A percentile compares a stretch with the other conserved stretches of the same genome.
These are phyloP conservation scores for Porites lobata DNA, from an alignment of 92 coral and sea anemone species.

Conservation along the genomic window DNA sequence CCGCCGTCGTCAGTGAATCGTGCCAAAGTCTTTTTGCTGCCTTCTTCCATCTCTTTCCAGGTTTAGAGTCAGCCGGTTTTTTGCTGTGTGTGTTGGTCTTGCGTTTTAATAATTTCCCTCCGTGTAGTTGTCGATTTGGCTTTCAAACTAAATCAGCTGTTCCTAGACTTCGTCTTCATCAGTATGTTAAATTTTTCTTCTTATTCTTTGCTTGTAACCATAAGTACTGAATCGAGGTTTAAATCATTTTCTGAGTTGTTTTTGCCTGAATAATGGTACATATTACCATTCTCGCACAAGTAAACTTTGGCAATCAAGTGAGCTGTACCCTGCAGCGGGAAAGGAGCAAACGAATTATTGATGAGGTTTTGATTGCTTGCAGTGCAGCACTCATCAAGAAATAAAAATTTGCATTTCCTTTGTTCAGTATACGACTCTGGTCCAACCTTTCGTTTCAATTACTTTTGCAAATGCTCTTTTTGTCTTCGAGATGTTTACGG, in stretches of 20 bases:
- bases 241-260: no score
- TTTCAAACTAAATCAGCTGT: no score
- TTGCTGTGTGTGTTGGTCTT: no score
- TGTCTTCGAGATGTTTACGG: background rate
- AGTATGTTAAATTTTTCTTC: no score
- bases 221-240: no score
- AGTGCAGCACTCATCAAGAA: conserved; percentile 13
- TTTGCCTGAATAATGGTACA: no score
- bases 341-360: conserved; percentile 45
- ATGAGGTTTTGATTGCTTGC: conserved; percentile 42
- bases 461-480: background rate
- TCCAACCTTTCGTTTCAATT: no score
- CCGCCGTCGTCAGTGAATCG: conserved; percentile 1
- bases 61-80: no score
- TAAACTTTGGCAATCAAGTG: background rate
- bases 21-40: conserved; percentile 22
- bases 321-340: background rate
- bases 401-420: conserved; percentile 24
- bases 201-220: no score
- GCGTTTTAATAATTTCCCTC: no score
- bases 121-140: no score
- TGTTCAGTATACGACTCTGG: background rate
- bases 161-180: no score
- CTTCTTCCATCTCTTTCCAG: conserved; percentile 1
- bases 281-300: background rate